Base-by-base conservation (phyloP, 2,888 invertebrate species). In the Antitype chi region DNA sequence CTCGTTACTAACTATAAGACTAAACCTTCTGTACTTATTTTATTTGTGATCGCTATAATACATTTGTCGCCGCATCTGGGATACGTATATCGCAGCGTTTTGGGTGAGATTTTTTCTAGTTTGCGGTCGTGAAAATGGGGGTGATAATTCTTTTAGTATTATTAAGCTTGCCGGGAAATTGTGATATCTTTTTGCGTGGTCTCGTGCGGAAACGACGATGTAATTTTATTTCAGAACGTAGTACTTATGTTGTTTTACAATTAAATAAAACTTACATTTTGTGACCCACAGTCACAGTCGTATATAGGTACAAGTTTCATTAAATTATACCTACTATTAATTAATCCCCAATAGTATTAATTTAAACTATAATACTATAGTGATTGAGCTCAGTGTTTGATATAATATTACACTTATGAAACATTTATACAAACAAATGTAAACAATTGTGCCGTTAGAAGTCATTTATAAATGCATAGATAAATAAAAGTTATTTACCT, bases 61-160 rank as follows among this genome's bases (percentile, higher is more conserved):
- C 75, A 70, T 76, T 78, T 79, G 69, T 84, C 38, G 43, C 60
- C 23, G 62, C 73, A 79, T 82, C 76, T 84, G 76, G 59, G 9
- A 17, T 70, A 64, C 75, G 71, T 53, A 69, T 43, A 76, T 75
- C 15, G 70, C 43, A 81, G 68, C 49, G 32, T 81, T 84, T 81
- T 32, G 62, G 70, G 63, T n/a, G 75, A 72, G 55, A 67, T 84
- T 84, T 84, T 84, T 83, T 72, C 70, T 84, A 66, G 74, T 72
- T 38, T 38, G 64, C 17, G 60, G 69, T 66, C 32, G 38, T 70
- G 69, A 47, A 81, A 76, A 70, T 43, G 53, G n/a, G 8, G 47
- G 64, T 66, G 76, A 76, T 76, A 81, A 84, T 75, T 66, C 68
- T 67, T 82, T 71, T 72, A 57, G 32, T 72, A 72, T 67, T 78